Percentiles rank a stretch among this genome's conserved stretches.
phyloP scores from a whole-genome alignment of 2,797 vertebrate species.

The Babyrousa celebensis region DNA sequence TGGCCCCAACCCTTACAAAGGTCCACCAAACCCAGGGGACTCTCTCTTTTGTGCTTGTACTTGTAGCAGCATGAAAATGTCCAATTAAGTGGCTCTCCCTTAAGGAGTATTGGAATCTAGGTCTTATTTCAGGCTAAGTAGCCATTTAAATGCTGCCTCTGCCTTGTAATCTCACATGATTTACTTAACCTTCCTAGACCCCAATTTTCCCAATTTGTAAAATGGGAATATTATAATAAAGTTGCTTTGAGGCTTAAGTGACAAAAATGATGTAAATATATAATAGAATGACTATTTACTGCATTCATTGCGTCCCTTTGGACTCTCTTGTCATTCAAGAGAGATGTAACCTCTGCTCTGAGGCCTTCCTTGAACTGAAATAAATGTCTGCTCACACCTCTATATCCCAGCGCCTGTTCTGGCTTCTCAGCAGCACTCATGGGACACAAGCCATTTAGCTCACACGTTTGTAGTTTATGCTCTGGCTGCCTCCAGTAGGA shows the following conservation, averaged over 20 bases:
- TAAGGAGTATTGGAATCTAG: background rate
- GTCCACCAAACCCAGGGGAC: background rate
- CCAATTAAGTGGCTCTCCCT: background rate
- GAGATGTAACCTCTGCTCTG: background rate
- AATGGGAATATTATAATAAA: background rate
- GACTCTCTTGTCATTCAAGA: background rate
- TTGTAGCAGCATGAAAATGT: background rate
- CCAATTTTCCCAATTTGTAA: background rate
- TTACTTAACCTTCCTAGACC: background rate
- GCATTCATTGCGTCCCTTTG: background rate
- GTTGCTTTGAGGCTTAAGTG: background rate
- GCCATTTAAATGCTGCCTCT: background rate
- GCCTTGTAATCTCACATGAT: background rate
- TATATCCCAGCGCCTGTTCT: background rate
- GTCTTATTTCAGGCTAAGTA: background rate
- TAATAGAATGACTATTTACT: background rate
- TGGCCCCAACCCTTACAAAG: background rate
- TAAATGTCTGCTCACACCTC: background rate
- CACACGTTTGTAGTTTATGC: background rate
- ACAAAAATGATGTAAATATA: background rate
- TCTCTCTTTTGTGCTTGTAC: background rate
- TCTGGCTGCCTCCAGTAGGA: background rate
- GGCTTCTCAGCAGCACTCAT: background rate
- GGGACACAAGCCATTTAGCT: background rate
- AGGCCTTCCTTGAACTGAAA: background rate